Conservation (phyloP, 2,888 invertebrate species). For the Dasypolia templi region DNA sequence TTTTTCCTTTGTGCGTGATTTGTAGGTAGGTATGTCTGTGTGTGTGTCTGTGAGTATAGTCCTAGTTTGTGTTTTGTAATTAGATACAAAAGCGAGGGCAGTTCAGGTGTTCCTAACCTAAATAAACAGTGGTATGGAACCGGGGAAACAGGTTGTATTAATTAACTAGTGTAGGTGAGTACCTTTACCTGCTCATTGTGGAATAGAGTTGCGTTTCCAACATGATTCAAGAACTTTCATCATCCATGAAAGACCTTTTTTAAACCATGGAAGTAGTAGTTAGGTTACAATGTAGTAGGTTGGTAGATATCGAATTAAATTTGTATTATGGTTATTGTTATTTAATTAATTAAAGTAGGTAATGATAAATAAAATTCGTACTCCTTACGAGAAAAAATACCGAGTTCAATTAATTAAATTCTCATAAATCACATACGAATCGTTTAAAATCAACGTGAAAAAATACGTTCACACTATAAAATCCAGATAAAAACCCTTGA, state of each 20-base stretch:
- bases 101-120: slow-evolving; percentile 46
- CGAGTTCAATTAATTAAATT: slow-evolving; percentile 23
- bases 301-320: background rate
- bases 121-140: slow-evolving; percentile 58
- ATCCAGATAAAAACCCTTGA: slow-evolving; percentile 61
- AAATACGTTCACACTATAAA: slow-evolving; percentile 36
- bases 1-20: background rate
- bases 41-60: background rate
- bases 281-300: background rate
- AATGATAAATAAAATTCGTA: background rate
- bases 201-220: slow-evolving; percentile 20
- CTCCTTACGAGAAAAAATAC: background rate
- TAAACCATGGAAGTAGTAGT: background rate
- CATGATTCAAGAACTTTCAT: background rate
- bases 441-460: slow-evolving; percentile 19
- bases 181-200: background rate
- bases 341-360: background rate
- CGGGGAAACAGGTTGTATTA: slow-evolving; percentile 51
- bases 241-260: background rate
- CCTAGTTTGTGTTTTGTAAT: slow-evolving; percentile 37
- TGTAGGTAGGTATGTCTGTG: background rate
- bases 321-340: background rate
- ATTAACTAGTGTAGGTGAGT: slow-evolving; percentile 28
- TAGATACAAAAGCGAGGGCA: slow-evolving; percentile 48
- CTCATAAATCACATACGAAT: slow-evolving; percentile 31